A percentile compares a stretch with the other conserved stretches of the same genome.
Evolutionary conservation across 2,113 vertebrate species (phyloP).

Genomic region (Peromyscus leucopus): DNA sequence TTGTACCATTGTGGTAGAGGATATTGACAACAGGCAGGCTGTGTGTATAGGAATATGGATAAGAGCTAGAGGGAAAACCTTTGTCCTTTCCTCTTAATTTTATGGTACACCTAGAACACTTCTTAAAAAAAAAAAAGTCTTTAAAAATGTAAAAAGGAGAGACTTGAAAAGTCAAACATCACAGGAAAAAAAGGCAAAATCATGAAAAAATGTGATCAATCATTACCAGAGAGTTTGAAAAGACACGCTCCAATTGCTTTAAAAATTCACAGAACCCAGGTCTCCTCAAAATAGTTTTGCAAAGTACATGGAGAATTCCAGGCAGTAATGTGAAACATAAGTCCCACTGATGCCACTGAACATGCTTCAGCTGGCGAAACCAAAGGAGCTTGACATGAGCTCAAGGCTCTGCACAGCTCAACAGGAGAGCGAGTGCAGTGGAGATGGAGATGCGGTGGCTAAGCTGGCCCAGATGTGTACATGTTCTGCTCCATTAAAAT

Average conservation of each 20-base stretch:
- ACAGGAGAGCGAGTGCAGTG: conserved; percentile 34
- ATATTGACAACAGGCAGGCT: background rate
- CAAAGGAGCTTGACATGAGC: conserved; percentile 66
- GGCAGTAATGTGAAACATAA: conserved; percentile 82
- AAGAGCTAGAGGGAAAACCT: background rate
- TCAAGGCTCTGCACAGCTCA: conserved; percentile 58
- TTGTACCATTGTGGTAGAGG: background rate
- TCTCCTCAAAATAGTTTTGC: conserved; percentile 83
- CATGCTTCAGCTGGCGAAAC: conserved; percentile 86
- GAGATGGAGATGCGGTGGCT: background rate
- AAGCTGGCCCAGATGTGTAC: conserved; percentile 71
- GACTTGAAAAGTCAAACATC: conserved; percentile 71
- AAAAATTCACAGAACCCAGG: conserved; percentile 80
- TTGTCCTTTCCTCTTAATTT: conserved; percentile 17
- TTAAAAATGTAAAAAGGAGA: conserved; percentile 46
- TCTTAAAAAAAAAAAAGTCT: background rate
- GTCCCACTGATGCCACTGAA: conserved; percentile 75
- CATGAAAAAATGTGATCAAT: conserved; percentile 81
- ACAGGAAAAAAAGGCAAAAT: conserved; percentile 69
- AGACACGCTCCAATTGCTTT: conserved; percentile 79
- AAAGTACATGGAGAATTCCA: conserved; percentile 82
- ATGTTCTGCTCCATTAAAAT: conserved; percentile 80
- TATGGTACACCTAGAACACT: background rate
- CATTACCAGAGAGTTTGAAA: conserved; percentile 80
- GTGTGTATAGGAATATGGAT: background rate